Base-by-base conservation (phyloP, 2,113 vertebrate species). In the Saccopteryx leptura region DNA sequence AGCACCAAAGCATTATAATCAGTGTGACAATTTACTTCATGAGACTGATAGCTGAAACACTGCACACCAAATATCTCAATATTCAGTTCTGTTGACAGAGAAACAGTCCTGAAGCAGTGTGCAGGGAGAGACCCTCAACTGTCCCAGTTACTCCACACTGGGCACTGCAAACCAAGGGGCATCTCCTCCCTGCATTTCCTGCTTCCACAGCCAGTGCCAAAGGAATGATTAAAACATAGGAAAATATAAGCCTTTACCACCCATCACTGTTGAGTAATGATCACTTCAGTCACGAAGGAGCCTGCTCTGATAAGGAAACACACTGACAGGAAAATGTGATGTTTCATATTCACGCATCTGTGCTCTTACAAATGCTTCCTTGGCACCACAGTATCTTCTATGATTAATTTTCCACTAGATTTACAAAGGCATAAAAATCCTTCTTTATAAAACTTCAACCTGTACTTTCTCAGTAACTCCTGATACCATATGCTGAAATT, bases 401-500 rank as follows among this genome's bases (percentile, higher is more conserved):
- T 89, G 95, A 95, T 98, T 97, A 96, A 96, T 95, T 97, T 94
- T 94, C 97, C 82, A 71, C 50, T 72, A 97, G 78, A 95, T 82
- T 96, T 94, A 91, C 85, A 92, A 95, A 93, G 58, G 46, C 94
- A 87, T 65, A 92, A 86, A 90, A 96, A 60, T 46, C 19, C n/a
- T 71, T 63, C 28, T 93, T 96, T 93, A 86, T 78, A 66, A 87
- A 94, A 69, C 33, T 75, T 91, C 56, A 86, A 86, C 39, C 94
- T 93, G 5, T 58, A 68, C 82, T 91, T 97, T 93, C 79, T 95
- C 71, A 96, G 56, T 83, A 94, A 91, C n/a, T 90, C 56, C 58
- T 91, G 89, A 87, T 8, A 93, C 23, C 63, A 83, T 86, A 84
- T 33, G 24, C 79, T 54, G 69, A 96, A 97, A 69, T 89, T 80